Base-by-base conservation (phyloP, 1,140 invertebrate species). In the Drosophila bocki region DNA sequence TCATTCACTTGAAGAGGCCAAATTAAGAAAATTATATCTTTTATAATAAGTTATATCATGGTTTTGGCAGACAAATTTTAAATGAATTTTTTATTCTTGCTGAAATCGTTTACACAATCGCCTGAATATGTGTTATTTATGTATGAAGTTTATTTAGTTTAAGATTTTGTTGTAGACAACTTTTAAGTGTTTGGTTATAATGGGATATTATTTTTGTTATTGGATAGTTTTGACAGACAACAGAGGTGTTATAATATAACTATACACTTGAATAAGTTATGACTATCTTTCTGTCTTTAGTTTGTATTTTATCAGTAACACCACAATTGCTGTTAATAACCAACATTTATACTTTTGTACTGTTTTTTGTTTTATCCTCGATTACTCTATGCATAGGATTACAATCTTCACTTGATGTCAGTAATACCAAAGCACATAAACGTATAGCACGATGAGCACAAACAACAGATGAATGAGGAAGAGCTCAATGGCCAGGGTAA, bases 401-500 rank as follows among this genome's bases (percentile, higher is more conserved):
- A 3, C 17, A 33, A 53, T 63, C 7, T 8, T 2, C 12, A 7
- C 6, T 39, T 3, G 2, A 11, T 6, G 26, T 72, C 47, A 88
- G 50, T 90, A 85, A 58, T 82, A 90, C 85, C 86, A 90, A 17
- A 90, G 81, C 47, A 90, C 80, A 80, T 92, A 92, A 33, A 91
- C 51, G 17, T 92, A 92, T 29, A 92, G 74, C 42, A 83, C 61
- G 41, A 92, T 77, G 29, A 92, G 67, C 71, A 92, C 80, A 47
- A 92, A 92, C 15, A 92, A 80, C 42, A 86, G 75, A 54, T 92
- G 91, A 45, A 92, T 92, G 22, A 92, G 78, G 47, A 92, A 90
- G 44, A 92, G 67, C 57, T 92, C 91, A 29, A 92, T 86, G 54
- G 91, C 91, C 60, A 92, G 53, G 15, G 87, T 91, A 15, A 92